phyloP scores from a whole-genome alignment of 2,113 vertebrate species.

The Trematomus loennbergii region DNA sequence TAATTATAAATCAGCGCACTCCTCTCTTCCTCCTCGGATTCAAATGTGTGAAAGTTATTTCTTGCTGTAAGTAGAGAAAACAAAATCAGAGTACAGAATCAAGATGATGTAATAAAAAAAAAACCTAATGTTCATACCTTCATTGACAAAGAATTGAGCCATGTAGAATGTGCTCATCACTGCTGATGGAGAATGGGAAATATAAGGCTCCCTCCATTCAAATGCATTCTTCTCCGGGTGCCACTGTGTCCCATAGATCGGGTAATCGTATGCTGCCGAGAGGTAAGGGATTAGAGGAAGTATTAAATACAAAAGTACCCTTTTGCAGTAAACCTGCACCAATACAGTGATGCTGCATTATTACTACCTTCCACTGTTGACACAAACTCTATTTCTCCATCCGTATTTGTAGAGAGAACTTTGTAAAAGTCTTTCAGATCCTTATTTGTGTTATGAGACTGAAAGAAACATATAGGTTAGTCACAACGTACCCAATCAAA shows the following conservation, averaged over 20 bases:
- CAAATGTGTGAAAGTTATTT: slow-evolving; percentile 80
- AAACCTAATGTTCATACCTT: slow-evolving; percentile 84
- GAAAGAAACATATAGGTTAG: slow-evolving; percentile 9
- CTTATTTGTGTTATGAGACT: slow-evolving; percentile 59
- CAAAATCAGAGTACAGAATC: too few species aligned
- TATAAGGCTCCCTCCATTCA: slow-evolving; percentile 86
- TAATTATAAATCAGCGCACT: slow-evolving; percentile 83
- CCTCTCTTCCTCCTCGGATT: slow-evolving; percentile 63
- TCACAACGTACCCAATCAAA: not conserved
- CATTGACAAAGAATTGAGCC: slow-evolving; percentile 91
- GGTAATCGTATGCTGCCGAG: slow-evolving; percentile 86
- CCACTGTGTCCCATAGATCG: slow-evolving; percentile 93
- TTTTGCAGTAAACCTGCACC: not conserved
- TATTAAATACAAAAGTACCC: not conserved
- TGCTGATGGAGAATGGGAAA: slow-evolving; percentile 85
- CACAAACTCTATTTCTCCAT: slow-evolving; percentile 68
- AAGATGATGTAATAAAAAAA: too few species aligned
- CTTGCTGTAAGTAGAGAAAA: slow-evolving; percentile 74
- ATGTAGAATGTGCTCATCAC: slow-evolving; percentile 87
- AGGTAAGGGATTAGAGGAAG: not conserved
- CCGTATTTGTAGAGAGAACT: slow-evolving; percentile 76
- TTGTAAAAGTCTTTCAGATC: slow-evolving; percentile 76
- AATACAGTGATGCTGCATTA: not conserved
- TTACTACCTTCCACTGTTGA: slow-evolving; percentile 79
- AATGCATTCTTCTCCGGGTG: slow-evolving; percentile 96